These are phyloP conservation scores for Cacatua alba DNA, from an alignment of 2,113 vertebrate genomes.

Conservation along the genomic window DNA sequence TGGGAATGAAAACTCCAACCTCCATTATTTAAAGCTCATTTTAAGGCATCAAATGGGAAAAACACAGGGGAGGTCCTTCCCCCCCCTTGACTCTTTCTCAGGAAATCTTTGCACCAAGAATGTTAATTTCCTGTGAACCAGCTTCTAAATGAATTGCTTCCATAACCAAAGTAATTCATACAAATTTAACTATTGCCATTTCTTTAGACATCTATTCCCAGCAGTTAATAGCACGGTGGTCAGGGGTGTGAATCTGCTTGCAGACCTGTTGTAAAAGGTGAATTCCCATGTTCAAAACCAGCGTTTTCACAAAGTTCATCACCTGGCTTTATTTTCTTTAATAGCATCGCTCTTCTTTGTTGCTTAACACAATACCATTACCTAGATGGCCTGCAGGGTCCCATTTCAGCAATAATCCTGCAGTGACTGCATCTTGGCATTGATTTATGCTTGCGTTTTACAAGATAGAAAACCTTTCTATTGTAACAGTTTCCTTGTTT, in stretches of 20 bases:
- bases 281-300: background rate
- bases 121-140: background rate
- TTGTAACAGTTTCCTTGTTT: background rate
- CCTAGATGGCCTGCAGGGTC: background rate
- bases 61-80: background rate
- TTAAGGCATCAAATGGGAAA: background rate
- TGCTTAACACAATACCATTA: background rate
- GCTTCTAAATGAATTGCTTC: background rate
- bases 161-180: background rate
- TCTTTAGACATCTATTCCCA: background rate
- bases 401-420: conserved; percentile 13
- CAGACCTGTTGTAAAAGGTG: background rate
- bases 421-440: conserved; percentile 3
- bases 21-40: background rate
- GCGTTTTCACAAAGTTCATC: background rate
- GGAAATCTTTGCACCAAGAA: background rate
- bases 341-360: background rate
- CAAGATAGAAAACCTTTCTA: conserved; percentile 15
- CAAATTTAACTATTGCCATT: background rate
- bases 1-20: background rate
- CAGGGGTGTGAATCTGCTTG: background rate
- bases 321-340: background rate
- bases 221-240: background rate
- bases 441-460: conserved; percentile 50
- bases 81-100: background rate